Percentiles rank a stretch among this genome's conserved stretches.
phyloP scores from a whole-genome alignment of 2,888 invertebrate species.

The Philopedon plagiatum region DNA sequence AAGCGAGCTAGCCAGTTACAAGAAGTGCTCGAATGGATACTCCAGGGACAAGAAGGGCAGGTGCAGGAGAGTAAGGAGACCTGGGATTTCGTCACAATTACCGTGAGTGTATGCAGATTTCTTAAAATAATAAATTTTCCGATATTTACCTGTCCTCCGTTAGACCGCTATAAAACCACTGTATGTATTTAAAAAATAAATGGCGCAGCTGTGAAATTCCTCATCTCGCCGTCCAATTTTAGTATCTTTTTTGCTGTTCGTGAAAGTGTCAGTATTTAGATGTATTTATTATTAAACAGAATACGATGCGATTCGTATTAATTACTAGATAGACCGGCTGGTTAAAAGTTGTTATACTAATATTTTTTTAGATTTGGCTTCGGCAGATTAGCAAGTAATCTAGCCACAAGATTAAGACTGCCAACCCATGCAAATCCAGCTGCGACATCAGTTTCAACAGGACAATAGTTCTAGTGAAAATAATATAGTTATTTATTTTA shows the following conservation, averaged over 20 bases:
- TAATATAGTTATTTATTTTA: background rate
- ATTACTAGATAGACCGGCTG: too few relatives aligned
- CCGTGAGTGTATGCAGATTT: constrained; percentile 27
- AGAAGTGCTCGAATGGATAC: constrained; percentile 62
- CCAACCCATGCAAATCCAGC: constrained; percentile 2
- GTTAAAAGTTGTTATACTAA: background rate
- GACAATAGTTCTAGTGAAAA: background rate
- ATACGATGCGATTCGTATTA: too few relatives aligned
- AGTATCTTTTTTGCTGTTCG: too few relatives aligned
- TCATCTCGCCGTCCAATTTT: too few relatives aligned
- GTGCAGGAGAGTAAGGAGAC: constrained; percentile 64
- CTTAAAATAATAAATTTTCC: constrained; percentile 6
- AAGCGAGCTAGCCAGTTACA: constrained; percentile 56
- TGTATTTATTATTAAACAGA: too few relatives aligned
- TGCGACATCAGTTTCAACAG: background rate
- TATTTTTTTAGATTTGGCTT: constrained; percentile 62
- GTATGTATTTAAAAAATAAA: too few relatives aligned
- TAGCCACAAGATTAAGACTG: constrained; percentile 60
- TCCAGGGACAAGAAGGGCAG: constrained; percentile 65
- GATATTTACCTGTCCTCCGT: too few relatives aligned
- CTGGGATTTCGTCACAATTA: constrained; percentile 52
- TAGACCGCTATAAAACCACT: too few relatives aligned
- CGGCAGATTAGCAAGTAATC: constrained; percentile 61
- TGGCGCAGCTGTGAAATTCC: too few relatives aligned
- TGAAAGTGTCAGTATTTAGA: too few relatives aligned